Percentiles rank a stretch among this genome's conserved stretches.
Conservation (phyloP, 2,797 vertebrate genomes). For the Aeoliscus strigatus region DNA sequence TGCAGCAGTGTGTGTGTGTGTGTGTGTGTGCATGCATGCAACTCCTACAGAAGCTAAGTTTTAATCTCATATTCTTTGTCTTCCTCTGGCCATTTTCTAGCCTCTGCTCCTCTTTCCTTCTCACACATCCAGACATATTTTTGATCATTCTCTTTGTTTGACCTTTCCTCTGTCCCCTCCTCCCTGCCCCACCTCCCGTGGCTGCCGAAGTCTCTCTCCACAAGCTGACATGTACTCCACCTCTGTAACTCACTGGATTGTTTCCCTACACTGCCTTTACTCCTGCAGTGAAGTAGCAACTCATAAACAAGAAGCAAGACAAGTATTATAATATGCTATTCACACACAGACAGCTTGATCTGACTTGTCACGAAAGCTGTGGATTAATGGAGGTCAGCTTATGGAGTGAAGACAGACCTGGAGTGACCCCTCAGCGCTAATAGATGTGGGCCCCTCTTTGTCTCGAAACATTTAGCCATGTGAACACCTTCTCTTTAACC, state of each 20-base stretch:
- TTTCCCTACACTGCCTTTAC: slow-evolving; percentile 9
- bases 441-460: no score
- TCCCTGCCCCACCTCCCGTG: slow-evolving; percentile 8
- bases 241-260: slow-evolving; percentile 7
- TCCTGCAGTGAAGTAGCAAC: slow-evolving; percentile 2
- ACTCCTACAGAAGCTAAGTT: slow-evolving; percentile 16
- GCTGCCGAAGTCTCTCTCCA: slow-evolving; percentile 21
- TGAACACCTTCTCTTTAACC: not conserved
- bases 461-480: slow-evolving; percentile 5
- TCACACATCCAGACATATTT: not conserved
- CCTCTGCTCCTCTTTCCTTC: not conserved
- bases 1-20: not conserved
- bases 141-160: slow-evolving; percentile 25
- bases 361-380: no score
- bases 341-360: not conserved
- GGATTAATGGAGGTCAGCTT: no score
- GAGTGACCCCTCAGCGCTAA: no score
- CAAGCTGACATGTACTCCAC: slow-evolving; percentile 17
- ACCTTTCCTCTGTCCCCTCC: slow-evolving; percentile 29
- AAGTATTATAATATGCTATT: slow-evolving; percentile 11
- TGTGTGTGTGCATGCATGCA: not conserved
- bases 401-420: no score
- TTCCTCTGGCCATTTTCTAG: slow-evolving; percentile 11
- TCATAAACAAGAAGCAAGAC: slow-evolving; percentile 12
- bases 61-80: slow-evolving; percentile 24